Conservation (phyloP, 2,888 invertebrate species). For the Oxyteleia sp. region DNA sequence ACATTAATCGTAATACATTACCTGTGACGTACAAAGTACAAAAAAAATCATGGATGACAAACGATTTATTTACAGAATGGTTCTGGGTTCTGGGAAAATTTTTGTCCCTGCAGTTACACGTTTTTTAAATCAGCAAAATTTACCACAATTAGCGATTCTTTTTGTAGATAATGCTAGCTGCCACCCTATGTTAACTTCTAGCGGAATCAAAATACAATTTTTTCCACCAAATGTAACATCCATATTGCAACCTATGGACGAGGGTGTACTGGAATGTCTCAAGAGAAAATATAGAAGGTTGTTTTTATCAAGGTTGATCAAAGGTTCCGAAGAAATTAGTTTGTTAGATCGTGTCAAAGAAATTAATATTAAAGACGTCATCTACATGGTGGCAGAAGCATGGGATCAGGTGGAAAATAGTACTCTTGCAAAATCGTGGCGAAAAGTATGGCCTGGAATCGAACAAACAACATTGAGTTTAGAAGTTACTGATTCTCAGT, state of each 20-base stretch:
- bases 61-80: not conserved
- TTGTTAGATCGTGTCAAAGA: not conserved
- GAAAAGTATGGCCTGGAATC: conserved; percentile 6
- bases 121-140: not conserved
- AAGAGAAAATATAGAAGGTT: not conserved
- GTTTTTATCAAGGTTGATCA: not conserved
- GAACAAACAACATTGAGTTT: not conserved
- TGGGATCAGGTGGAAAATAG: not conserved
- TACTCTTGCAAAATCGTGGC: not conserved
- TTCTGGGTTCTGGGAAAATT: not conserved
- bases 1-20: not conserved
- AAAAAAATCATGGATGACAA: not conserved
- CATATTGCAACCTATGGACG: not conserved
- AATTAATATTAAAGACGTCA: conserved; percentile 1
- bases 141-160: not conserved
- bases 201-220: not conserved
- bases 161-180: not conserved
- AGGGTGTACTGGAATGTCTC: not conserved
- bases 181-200: not conserved
- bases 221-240: not conserved
- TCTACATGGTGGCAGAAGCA: not conserved
- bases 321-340: not conserved
- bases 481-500: too few relatives aligned
- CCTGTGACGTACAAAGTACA: not conserved
- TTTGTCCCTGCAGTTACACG: not conserved